A percentile compares a stretch with the other conserved stretches of the same genome.
phyloP scores from a whole-genome alignment of 1,140 invertebrate species.

The Andrena cerasifolii region DNA sequence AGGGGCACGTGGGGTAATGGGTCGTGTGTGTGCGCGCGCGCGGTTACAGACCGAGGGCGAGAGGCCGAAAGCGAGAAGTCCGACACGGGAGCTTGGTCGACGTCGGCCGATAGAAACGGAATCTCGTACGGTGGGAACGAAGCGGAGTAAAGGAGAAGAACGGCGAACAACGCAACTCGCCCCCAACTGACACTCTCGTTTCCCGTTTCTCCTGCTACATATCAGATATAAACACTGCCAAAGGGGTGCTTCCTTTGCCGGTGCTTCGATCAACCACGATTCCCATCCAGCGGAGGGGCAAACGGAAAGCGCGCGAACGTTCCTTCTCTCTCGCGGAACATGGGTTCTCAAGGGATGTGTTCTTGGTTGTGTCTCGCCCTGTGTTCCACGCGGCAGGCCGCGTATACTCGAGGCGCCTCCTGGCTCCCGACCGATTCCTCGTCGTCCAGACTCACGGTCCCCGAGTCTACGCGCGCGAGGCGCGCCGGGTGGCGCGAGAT shows the following conservation, averaged over 20 bases:
- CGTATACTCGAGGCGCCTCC: slow-evolving; percentile 15
- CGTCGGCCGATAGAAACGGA: slow-evolving; percentile 5
- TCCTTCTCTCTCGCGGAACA: slow-evolving; percentile 62
- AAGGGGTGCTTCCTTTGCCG: slow-evolving; percentile 18
- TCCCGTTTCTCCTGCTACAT: slow-evolving; percentile 35
- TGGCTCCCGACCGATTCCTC: neutral
- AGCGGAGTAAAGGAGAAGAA: slow-evolving; percentile 53
- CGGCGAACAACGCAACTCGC: slow-evolving; percentile 67
- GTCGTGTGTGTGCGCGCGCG: too few relatives aligned
- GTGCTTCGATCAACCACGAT: neutral
- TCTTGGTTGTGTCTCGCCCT: slow-evolving; percentile 3
- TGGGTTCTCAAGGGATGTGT: slow-evolving; percentile 12
- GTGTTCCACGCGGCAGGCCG: neutral
- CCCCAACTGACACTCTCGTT: slow-evolving; percentile 73
- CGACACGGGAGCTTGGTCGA: neutral
- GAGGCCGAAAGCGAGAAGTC: neutral
- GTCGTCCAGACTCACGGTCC: neutral
- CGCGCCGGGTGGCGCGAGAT: neutral
- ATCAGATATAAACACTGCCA: slow-evolving; percentile 18
- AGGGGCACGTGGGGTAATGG: too few relatives aligned
- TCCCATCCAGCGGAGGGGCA: slow-evolving; percentile 28
- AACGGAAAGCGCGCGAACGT: slow-evolving; percentile 48
- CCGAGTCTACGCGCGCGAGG: neutral
- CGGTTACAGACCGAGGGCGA: neutral
- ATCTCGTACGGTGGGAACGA: slow-evolving; percentile 24